These are phyloP conservation scores for Agelaius phoeniceus DNA, from an alignment of 2,113 vertebrate species.

Conservation along the genomic window DNA sequence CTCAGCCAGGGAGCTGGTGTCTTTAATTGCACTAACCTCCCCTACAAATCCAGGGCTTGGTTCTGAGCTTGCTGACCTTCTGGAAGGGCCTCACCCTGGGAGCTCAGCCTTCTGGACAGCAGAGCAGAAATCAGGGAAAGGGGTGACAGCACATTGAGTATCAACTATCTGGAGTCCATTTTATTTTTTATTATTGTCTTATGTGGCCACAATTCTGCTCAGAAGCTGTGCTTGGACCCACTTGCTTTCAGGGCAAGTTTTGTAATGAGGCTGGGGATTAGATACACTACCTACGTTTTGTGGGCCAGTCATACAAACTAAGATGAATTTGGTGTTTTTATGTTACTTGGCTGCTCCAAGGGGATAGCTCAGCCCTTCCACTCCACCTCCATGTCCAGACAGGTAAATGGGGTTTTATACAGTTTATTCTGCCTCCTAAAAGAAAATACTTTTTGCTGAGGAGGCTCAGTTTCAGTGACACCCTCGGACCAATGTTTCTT, in stretches of 20 bases:
- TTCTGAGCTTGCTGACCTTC: background rate
- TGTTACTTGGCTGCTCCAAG: background rate
- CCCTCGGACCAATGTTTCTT: background rate
- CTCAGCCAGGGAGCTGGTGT: background rate
- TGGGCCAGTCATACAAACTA: background rate
- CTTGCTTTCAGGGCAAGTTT: background rate
- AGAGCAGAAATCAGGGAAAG: background rate
- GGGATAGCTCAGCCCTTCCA: background rate
- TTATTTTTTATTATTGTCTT: background rate
- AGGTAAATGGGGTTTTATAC: background rate
- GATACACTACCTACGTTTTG: background rate
- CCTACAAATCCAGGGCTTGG: background rate
- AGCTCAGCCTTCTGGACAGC: background rate
- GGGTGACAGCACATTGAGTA: accelerated
- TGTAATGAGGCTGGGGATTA: background rate
- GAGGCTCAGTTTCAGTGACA: background rate
- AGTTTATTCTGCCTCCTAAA: background rate
- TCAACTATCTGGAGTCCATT: background rate
- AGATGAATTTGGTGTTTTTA: background rate
- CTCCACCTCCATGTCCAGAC: background rate
- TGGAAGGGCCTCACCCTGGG: background rate
- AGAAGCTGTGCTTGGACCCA: background rate
- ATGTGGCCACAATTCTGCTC: background rate
- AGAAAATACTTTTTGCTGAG: background rate
- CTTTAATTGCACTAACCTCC: slow-evolving; percentile 17